Evolutionary conservation across 2,113 vertebrate genomes (phyloP).

Genomic region (Gobiocypris rarus): DNA sequence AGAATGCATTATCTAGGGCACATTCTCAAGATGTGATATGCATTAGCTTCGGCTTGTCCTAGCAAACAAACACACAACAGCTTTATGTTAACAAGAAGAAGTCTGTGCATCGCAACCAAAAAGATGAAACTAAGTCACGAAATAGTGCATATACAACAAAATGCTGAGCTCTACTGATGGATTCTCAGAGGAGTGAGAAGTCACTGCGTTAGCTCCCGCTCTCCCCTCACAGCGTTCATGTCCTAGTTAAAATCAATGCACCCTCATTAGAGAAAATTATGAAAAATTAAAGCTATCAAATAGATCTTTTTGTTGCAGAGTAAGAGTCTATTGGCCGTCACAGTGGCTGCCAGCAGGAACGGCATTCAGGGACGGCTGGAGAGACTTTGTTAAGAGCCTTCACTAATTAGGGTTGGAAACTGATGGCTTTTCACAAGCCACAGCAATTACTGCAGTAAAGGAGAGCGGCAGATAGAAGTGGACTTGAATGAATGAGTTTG

Average conservation of each 20-base stretch:
- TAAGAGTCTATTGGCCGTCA: conserved; percentile 84
- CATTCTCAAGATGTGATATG: neutral
- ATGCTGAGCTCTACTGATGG: neutral
- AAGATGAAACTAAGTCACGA: neutral
- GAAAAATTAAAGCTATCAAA: conserved; percentile 86
- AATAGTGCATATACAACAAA: conserved; percentile 13
- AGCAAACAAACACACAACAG: neutral
- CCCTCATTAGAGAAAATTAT: conserved; percentile 91
- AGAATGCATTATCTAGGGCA: too few species aligned
- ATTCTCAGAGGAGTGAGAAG: conserved; percentile 8
- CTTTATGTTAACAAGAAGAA: neutral
- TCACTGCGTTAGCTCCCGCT: conserved; percentile 27
- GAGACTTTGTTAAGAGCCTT: conserved; percentile 87
- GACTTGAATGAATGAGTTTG: conserved; percentile 57
- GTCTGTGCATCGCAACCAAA: neutral
- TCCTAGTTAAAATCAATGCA: conserved; percentile 87
- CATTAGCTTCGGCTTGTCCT: conserved; percentile 5
- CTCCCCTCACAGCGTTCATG: conserved; percentile 69
- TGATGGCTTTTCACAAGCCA: conserved; percentile 86
- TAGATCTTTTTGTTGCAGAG: conserved; percentile 85
- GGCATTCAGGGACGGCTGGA: conserved; percentile 84
- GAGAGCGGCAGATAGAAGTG: conserved; percentile 55
- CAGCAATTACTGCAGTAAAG: conserved; percentile 77
- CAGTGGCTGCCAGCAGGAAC: conserved; percentile 83
- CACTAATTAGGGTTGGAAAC: conserved; percentile 86